Base-by-base conservation (phyloP, 2,113 vertebrate species). In the Esox niger region DNA sequence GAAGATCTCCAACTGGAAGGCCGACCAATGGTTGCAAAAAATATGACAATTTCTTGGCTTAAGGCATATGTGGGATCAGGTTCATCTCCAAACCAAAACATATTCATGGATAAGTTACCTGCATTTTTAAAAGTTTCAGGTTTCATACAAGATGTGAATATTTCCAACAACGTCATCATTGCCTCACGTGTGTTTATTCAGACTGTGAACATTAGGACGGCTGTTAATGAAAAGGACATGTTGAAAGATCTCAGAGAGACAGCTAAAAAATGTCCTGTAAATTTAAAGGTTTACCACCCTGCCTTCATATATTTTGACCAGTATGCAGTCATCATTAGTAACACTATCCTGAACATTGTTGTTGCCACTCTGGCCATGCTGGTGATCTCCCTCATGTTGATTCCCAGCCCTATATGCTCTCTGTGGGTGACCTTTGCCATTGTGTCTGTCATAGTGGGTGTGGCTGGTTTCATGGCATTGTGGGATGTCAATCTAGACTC, bases 401-500 rank as follows among this genome's bases (percentile, higher is more conserved):
- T 91, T 68, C 91, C 79, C 30, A 78, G 76, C 31, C 86, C 78
- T 0, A 47, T 88, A 2, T 86, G 82, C 23, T 87, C 66, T 32
- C 60, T 88, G 29, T 90, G 84, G 85, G 70, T 88, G 17, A 87
- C 85, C 61, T 88, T 88, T 71, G 75, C 89, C 32, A 89, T 90
- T 46, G 63, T 49, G 8, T 89, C 91, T 69, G 68, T 88, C 63
- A 88, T 92, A 65, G 71, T 79, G n/a, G 92, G 92, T 7, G 78
- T 88, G 29, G 58, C 80, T 1, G 83, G 78, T 56, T 91, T 87
- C 67, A 91, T 89, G 79, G 66, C 74, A 27, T 82, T 77, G 38
- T 87, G 90, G 90, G 38, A 73, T 13, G 79, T 90, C 17, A 88
- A 78, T 66, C 80, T 92, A 26, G 88, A 91, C 64, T 86, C 84